Evolutionary conservation across 2,797 vertebrate species (phyloP).

Genomic region (Acanthurus tractus): DNA sequence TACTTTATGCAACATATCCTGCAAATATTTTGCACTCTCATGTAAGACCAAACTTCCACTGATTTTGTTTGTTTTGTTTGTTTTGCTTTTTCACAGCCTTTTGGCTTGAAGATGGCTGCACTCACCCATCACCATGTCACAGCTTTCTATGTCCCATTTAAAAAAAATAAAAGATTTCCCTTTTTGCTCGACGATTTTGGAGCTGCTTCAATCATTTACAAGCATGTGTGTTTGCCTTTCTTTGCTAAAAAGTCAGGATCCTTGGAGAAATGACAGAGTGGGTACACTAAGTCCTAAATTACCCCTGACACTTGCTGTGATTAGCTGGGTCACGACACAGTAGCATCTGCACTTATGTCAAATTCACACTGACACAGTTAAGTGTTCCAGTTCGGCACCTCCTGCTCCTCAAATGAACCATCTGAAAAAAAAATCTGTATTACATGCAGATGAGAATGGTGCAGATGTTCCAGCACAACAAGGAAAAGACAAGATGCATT

Average conservation of each 20-base stretch:
- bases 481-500: neutral
- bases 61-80: slow-evolving; percentile 24
- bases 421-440: neutral
- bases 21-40: slow-evolving; percentile 8
- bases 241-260: slow-evolving; percentile 3
- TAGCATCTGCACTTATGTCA: slow-evolving; percentile 23
- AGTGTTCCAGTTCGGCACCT: slow-evolving; percentile 13
- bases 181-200: neutral
- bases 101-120: slow-evolving; percentile 15
- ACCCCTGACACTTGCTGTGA: slow-evolving; percentile 32
- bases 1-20: neutral
- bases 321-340: slow-evolving; percentile 16
- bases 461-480: neutral
- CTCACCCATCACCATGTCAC: slow-evolving; percentile 23
- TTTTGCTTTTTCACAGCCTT: slow-evolving; percentile 29
- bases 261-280: neutral
- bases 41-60: slow-evolving; percentile 3
- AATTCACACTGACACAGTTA: slow-evolving; percentile 21
- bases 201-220: slow-evolving; percentile 12
- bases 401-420: neutral
- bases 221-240: neutral
- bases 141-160: slow-evolving; percentile 19
- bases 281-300: slow-evolving; percentile 42
- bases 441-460: neutral
- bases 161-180: neutral